Evolutionary conservation across 64 coral and sea anemone species (phyloP), one percentile per base, ranked within the genome.

Genomic region (Catalaphyllia jardinei): DNA sequence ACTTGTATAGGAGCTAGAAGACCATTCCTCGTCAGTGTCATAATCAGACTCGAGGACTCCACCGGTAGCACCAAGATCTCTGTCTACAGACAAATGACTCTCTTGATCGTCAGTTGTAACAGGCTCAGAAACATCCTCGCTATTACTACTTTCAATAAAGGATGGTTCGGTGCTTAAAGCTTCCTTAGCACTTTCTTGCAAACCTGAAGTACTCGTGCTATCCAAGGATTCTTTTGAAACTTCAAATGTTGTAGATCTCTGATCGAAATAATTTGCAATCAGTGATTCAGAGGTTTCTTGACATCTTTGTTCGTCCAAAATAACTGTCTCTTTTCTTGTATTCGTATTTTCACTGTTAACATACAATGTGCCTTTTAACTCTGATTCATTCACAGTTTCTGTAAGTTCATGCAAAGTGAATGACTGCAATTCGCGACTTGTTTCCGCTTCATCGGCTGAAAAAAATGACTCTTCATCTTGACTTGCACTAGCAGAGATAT

Each of bases 1-100:
- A 57, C 91, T 92, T 49, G 83, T 87, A 24, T 79, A 55, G 4
- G 91, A 79, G 50, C 75, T 88, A 9, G 77, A 86, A 31, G 67
- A 87, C 61, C 67, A 52, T 49, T 79, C 87, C 62, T 87, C 78
- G 5, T 87, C 91, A 60, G 49, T 87, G 9, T 79, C 91, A 17
- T n/a, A 71, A 25, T 81, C 76, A 19, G 22, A 25, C 1, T 5
- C 79, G 0, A 60, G 15, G 13, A 2, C 63, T 17, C 29, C 17
- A 27, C 52, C 61, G 13, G 13, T 20, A 25, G 18, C 76, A 79
- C 52, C 85, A 30, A 15, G 8, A 22, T 76, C 16, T 49, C 59
- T 24, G 10, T 81, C 52, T 10, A 17, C 71, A 2, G 17, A 19
- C 22, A 60, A 55, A 75, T 75, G 52, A 33, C 31, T 55, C 35